Evolutionary conservation across 2,888 invertebrate genomes (phyloP).

Genomic region (Pomacea canaliculata): DNA sequence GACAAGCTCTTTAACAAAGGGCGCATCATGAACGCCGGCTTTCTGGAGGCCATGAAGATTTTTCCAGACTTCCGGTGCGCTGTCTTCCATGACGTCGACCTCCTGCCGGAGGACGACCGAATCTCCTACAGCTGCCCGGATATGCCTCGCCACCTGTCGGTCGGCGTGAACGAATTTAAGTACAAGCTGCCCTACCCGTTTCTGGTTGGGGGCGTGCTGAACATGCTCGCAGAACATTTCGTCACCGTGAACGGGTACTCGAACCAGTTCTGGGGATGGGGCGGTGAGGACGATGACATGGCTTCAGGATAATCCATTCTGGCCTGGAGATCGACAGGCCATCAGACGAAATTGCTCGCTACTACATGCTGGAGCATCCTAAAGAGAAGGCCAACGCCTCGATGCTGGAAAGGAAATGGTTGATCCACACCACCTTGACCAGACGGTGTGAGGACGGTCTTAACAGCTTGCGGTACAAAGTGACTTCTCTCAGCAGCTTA

Average conservation of each 20-base stretch:
- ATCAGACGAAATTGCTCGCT: constrained; percentile 90
- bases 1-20: constrained; percentile 87
- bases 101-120: constrained; percentile 91
- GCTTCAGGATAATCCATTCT: constrained; percentile 57
- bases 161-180: constrained; percentile 82
- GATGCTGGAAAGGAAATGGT: no score
- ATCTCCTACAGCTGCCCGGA: constrained; percentile 92
- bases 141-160: constrained; percentile 93
- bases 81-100: constrained; percentile 95
- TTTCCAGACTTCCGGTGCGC: constrained; percentile 81
- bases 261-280: constrained; percentile 70
- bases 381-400: constrained; percentile 42
- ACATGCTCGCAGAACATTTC: constrained; percentile 68
- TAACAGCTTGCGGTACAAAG: no score
- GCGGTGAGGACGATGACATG: constrained; percentile 67
- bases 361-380: constrained; percentile 93
- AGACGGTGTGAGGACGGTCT: no score
- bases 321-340: constrained; percentile 92
- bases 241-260: constrained; percentile 69
- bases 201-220: constrained; percentile 71
- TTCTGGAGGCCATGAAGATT: constrained; percentile 87
- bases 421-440: no score
- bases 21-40: constrained; percentile 97
- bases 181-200: constrained; percentile 70
- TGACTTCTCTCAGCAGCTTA: no score